Conservation (phyloP, 2,888 invertebrate species). For the Caenorhabditis wallacei region DNA sequence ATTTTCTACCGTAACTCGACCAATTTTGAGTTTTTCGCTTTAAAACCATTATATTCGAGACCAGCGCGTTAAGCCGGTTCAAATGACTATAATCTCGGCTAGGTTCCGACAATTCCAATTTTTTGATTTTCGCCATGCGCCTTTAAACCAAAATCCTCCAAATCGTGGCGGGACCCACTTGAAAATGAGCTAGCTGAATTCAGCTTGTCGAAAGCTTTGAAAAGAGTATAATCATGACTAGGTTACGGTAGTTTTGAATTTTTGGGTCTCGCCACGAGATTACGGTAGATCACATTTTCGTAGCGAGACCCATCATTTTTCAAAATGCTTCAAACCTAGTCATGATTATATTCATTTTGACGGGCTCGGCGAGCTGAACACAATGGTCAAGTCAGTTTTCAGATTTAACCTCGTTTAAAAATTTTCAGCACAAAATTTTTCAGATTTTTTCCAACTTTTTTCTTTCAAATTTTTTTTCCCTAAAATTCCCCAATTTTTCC, state of each 20-base stretch:
- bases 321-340: background rate
- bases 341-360: constrained; percentile 2
- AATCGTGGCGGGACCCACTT: too few relatives aligned
- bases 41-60: background rate
- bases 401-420: too few relatives aligned
- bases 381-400: too few relatives aligned
- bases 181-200: background rate
- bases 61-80: background rate
- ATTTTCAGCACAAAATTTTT: background rate
- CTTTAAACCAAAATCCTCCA: too few relatives aligned
- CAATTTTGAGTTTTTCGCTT: background rate
- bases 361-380: background rate
- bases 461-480: background rate
- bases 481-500: constrained; percentile 10
- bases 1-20: background rate
- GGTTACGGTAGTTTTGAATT: too few relatives aligned
- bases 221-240: background rate
- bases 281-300: background rate
- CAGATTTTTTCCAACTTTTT: background rate
- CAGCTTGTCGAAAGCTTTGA: background rate
- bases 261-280: background rate
- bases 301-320: too few relatives aligned
- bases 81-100: background rate
- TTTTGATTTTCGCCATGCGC: too few relatives aligned
- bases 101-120: background rate